A percentile compares a stretch with the other conserved stretches of the same genome.
Conservation (phyloP, 2,888 invertebrate genomes). For the Caenorhabditis japonica region DNA sequence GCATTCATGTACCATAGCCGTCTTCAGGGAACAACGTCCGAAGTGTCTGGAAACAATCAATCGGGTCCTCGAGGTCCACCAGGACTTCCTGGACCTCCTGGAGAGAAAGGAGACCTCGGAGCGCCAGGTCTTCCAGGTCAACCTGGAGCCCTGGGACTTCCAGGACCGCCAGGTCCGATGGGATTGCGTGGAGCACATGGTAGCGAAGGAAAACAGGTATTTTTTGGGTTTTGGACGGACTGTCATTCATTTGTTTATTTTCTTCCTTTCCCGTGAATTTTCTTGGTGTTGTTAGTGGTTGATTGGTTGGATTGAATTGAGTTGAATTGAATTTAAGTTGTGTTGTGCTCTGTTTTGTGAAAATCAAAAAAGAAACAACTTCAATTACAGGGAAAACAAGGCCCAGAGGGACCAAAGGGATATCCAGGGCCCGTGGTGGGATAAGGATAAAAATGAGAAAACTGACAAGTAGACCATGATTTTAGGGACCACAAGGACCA, state of each 20-base stretch:
- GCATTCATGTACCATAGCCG: not conserved
- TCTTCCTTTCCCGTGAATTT: conserved; percentile 9
- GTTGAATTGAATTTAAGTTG: too few species aligned
- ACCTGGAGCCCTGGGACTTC: conserved; percentile 72
- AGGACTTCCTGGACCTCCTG: conserved; percentile 67
- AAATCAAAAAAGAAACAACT: conserved; percentile 17
- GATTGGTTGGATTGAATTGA: too few species aligned
- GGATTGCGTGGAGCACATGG: conserved; percentile 71
- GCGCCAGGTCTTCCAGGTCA: conserved; percentile 65
- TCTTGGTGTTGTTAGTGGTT: too few species aligned
- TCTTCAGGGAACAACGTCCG: conserved; percentile 37
- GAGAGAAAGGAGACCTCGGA: conserved; percentile 71
- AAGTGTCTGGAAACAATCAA: conserved; percentile 50
- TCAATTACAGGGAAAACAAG: conserved; percentile 68
- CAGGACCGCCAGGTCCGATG: conserved; percentile 70
- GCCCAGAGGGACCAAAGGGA: conserved; percentile 69
- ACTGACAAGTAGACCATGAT: not conserved
- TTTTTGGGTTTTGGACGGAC: conserved; percentile 46
- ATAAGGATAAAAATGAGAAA: not conserved
- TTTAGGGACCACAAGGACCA: conserved; percentile 67
- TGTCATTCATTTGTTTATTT: conserved; percentile 25
- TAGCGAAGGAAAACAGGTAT: conserved; percentile 68
- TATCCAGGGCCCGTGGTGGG: conserved; percentile 66
- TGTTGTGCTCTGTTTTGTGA: conserved; percentile 32
- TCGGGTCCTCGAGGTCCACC: conserved; percentile 64